Conservation (phyloP, 2,113 vertebrate species). For the Bujurquina vittata region DNA sequence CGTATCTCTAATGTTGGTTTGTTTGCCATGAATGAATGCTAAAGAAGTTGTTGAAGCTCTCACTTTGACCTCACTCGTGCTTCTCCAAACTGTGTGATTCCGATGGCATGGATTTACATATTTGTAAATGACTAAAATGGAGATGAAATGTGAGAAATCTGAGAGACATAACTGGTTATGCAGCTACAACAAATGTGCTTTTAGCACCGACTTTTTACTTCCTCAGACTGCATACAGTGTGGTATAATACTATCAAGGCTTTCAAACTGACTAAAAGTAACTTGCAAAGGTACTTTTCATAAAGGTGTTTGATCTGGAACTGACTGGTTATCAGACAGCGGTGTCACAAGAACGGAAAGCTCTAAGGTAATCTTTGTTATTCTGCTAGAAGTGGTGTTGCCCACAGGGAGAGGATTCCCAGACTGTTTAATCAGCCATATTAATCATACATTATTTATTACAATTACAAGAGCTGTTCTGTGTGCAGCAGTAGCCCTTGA, state of each 20-base stretch:
- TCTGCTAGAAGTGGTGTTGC: slow-evolving; percentile 67
- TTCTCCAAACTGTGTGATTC: background rate
- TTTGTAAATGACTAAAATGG: background rate
- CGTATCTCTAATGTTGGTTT: background rate
- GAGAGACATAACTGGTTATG: background rate
- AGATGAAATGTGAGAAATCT: background rate
- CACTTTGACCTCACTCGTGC: background rate
- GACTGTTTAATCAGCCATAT: slow-evolving; percentile 78
- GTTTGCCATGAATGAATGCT: background rate
- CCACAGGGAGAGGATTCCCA: slow-evolving; percentile 69
- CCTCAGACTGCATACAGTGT: background rate
- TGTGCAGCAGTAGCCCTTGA: slow-evolving; percentile 60
- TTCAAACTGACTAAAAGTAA: slow-evolving; percentile 23
- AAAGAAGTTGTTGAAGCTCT: background rate
- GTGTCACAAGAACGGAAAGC: slow-evolving; percentile 69
- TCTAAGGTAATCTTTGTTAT: slow-evolving; percentile 76
- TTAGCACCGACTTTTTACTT: slow-evolving; percentile 1
- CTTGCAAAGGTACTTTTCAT: slow-evolving; percentile 24
- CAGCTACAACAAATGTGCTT: background rate
- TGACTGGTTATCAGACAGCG: slow-evolving; percentile 57
- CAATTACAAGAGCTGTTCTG: slow-evolving; percentile 69
- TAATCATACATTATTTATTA: slow-evolving; percentile 79
- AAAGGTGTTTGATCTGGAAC: slow-evolving; percentile 66
- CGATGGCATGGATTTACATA: background rate
- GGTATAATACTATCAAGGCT: background rate